phyloP scores from a whole-genome alignment of 2,797 vertebrate genomes.

The Microchirus variegatus region DNA sequence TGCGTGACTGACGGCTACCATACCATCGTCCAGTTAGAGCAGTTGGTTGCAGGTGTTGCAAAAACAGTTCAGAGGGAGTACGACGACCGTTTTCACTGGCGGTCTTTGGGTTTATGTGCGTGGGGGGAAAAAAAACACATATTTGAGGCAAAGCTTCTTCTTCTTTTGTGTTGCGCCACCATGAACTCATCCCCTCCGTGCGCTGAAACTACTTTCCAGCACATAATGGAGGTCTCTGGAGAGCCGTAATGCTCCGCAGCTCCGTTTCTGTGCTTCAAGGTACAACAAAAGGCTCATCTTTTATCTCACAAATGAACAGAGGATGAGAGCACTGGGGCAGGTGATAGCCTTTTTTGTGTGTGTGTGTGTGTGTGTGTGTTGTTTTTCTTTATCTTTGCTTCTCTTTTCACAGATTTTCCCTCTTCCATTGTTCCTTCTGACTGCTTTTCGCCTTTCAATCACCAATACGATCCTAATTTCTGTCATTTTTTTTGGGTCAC shows the following conservation, averaged over 20 bases:
- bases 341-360: conserved; percentile 40
- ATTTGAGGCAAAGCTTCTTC: neutral
- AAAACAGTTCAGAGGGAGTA: too few species aligned
- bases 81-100: too few species aligned
- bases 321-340: conserved; percentile 47
- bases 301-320: conserved; percentile 56
- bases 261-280: conserved; percentile 44
- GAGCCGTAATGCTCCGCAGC: conserved; percentile 37
- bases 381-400: conserved; percentile 7
- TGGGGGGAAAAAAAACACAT: too few species aligned
- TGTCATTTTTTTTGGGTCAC: neutral
- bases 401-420: conserved; percentile 16
- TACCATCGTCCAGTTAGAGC: too few species aligned
- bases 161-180: neutral
- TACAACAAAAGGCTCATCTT: conserved; percentile 42
- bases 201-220: conserved; percentile 33
- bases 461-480: neutral
- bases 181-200: neutral
- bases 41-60: too few species aligned
- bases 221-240: conserved; percentile 47
- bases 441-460: neutral
- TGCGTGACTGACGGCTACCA: too few species aligned
- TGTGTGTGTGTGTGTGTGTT: too few species aligned
- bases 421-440: conserved; percentile 5
- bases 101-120: too few species aligned